A percentile compares a stretch with the other conserved stretches of the same genome.
These are phyloP conservation scores for Acanthisitta chloris DNA, from an alignment of 2,113 vertebrate species.

Conservation along the genomic window DNA sequence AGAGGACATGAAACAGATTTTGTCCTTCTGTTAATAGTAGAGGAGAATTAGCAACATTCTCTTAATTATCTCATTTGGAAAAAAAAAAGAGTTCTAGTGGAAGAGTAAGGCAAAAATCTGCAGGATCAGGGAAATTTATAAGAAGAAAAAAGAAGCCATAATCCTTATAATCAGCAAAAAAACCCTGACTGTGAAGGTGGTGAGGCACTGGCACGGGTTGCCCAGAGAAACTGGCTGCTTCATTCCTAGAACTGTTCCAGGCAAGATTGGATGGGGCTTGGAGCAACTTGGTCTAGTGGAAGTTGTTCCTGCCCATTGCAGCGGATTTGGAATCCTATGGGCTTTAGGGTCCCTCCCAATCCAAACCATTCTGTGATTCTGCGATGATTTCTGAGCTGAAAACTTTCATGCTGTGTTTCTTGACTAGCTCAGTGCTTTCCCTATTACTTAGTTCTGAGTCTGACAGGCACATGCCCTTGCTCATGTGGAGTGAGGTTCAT, in stretches of 20 bases:
- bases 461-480: constrained; percentile 32
- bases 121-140: neutral
- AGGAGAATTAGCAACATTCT: neutral
- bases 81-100: neutral
- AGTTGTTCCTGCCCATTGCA: neutral
- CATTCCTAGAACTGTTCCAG: neutral
- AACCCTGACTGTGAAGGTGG: neutral
- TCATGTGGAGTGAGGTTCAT: constrained; percentile 6
- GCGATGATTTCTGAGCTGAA: neutral
- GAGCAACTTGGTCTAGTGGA: neutral
- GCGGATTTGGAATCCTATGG: neutral
- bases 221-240: neutral
- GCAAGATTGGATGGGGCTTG: neutral
- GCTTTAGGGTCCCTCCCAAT: neutral
- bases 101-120: neutral
- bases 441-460: neutral
- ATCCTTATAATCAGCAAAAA: neutral
- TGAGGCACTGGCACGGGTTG: neutral
- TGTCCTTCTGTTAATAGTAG: neutral
- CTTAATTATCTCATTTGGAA: neutral
- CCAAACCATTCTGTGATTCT: neutral
- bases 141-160: neutral
- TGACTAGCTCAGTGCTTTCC: constrained; percentile 26
- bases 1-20: neutral
- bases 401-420: constrained; percentile 13